Evolutionary conservation across 2,888 invertebrate genomes (phyloP), one percentile per base, ranked within the genome.

Genomic region (Colostygia pectinataria): DNA sequence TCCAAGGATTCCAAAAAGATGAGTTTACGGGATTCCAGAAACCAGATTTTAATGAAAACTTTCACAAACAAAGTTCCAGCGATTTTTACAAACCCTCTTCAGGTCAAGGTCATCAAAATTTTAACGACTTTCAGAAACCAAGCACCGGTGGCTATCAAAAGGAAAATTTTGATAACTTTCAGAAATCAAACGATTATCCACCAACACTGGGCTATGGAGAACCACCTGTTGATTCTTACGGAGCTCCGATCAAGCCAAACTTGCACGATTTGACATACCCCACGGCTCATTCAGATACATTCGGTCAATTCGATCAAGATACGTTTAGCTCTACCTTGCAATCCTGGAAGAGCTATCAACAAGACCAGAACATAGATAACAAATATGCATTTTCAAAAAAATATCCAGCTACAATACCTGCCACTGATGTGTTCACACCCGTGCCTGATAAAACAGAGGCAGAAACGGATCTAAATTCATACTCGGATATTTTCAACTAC

Each of bases 171-270:
- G 38, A 49, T 14, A 66, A 71, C 6, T 67, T 66, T n/a, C 61
- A 63, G 27, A 48, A 60, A 4, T 9, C 23, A 15, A 12, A 10
- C 6, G 36, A 40, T 13, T 31, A 28, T n/a, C 28, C 36, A 12
- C 46, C 59, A 12, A 69, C 69, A 37, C 57, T 61, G 8, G 61
- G 54, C 14, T 73, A 77, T 20, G 77, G 62, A 0, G 82, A 84
- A 40, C 79, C 80, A 2, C 79, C 80, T 1, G 65, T 74, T 0
- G 80, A 86, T 44, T 81, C 82, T 0, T 84, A 84, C 10, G 80
- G 82, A 5, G 66, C 67, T 8, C 79, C 81, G 0, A 52, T 78
- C 5, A 71, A 70, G 50, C 20, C 61, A 3, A 61, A 55, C 6
- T 36, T 62, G 3, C 59, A 61, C 7, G 73, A 71, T 2, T 18